Evolutionary conservation across 2,888 invertebrate genomes (phyloP), one percentile per base, ranked within the genome.

Genomic region (Cataglyphis cursor): DNA sequence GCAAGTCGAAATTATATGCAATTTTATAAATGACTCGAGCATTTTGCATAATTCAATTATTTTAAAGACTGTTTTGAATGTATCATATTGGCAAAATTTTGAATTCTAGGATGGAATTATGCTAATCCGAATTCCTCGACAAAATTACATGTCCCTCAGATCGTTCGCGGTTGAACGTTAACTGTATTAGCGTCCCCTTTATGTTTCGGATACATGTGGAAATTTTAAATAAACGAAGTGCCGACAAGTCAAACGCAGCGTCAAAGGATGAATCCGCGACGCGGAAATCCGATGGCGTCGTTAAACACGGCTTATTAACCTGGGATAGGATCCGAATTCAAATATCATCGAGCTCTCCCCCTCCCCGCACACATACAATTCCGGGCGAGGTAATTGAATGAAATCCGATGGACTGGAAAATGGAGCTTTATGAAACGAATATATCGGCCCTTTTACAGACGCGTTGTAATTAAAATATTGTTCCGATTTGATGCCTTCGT

Each of bases 351-450:
- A 24, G 59, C 75, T 6, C 35, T 35, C 6, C 35, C 35, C 35
- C 35, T 6, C 6, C 35, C 31, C 35, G 2, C 28, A 28, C 28
- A 28, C 35, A 35, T 35, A 6, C 78, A 80, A 59, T 80, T 80
- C 74, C 73, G 59, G n/a, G 12, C 57, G 9, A 74, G 44, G 59
- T 80, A 80, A 80, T 80, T 73, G 74, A 80, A 73, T 80, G 78
- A 80, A 80, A 80, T 80, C 59, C 78, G 24, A 80, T 80, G 78
- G 74, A 74, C 44, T 74, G 78, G 74, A 80, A 80, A 80, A 80
- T 80, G 75, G 74, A 72, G 44, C 73, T 80, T 80, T 80, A 80
- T 80, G 74, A 74, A 80, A 80, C 75, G 44, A 35, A 80, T 44
- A 73, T 80, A 44, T 73, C 31, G 59, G 44, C 18, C 21, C 59